Evolutionary conservation across 2,797 vertebrate species (phyloP).

Genomic region (Euthynnus affinis): DNA sequence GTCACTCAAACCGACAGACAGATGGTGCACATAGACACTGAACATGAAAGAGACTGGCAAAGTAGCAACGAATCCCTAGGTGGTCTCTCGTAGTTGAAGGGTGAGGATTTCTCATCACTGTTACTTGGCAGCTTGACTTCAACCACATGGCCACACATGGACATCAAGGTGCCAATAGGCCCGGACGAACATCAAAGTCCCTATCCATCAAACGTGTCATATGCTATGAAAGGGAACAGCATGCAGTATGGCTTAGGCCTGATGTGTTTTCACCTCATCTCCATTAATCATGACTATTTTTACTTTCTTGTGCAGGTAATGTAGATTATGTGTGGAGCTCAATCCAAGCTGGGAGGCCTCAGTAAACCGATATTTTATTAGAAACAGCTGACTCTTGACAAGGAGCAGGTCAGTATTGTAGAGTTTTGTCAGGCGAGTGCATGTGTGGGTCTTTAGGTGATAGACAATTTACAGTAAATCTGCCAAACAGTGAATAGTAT

Average conservation of each 20-base stretch:
- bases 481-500: background rate
- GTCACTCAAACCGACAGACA: conserved; percentile 81
- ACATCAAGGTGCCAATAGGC: conserved; percentile 76
- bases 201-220: conserved; percentile 74
- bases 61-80: conserved; percentile 75
- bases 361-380: background rate
- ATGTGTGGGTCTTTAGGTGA: background rate
- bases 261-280: conserved; percentile 65
- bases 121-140: conserved; percentile 77
- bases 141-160: conserved; percentile 73
- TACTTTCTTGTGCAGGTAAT: conserved; percentile 43
- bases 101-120: conserved; percentile 72
- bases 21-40: conserved; percentile 72
- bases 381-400: conserved; percentile 1
- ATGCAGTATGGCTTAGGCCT: conserved; percentile 60
- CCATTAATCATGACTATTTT: conserved; percentile 46
- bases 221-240: conserved; percentile 72
- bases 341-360: conserved; percentile 24
- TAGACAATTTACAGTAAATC: background rate
- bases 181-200: conserved; percentile 71
- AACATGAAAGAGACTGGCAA: conserved; percentile 83
- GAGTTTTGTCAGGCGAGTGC: background rate
- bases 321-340: conserved; percentile 15
- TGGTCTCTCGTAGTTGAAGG: conserved; percentile 78
- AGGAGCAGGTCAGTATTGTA: background rate